Conservation (phyloP, 2,797 vertebrate genomes). For the Acomys russatus region DNA sequence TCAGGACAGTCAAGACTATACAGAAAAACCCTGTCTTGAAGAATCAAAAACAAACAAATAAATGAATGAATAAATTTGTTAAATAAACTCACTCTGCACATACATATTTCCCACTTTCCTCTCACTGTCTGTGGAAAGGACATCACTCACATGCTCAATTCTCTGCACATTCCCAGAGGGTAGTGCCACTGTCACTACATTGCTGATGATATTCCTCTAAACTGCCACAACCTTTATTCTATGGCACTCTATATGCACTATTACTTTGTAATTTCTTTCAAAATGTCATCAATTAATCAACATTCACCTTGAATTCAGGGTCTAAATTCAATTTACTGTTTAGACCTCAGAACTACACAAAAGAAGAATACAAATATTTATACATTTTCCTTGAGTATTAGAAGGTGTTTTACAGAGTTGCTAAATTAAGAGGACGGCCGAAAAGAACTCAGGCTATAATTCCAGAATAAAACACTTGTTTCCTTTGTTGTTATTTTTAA, state of each 20-base stretch:
- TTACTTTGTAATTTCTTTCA: slow-evolving; percentile 11
- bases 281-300: slow-evolving; percentile 52
- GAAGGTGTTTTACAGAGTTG: not conserved
- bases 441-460: slow-evolving; percentile 41
- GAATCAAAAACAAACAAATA: too few relatives aligned
- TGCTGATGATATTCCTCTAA: not conserved
- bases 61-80: not conserved
- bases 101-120: not conserved
- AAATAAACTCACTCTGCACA: slow-evolving; percentile 14
- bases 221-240: not conserved
- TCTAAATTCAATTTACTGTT: slow-evolving; percentile 12
- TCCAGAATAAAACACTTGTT: slow-evolving; percentile 17
- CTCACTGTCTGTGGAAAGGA: not conserved
- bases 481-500: not conserved
- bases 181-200: not conserved
- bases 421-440: not conserved
- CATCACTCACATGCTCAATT: not conserved
- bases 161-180: not conserved
- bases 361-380: slow-evolving; percentile 35
- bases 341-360: slow-evolving; percentile 9
- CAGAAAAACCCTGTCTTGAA: too few relatives aligned
- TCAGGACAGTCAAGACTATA: too few relatives aligned
- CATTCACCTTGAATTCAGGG: not conserved
- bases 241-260: not conserved
- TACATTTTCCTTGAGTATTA: slow-evolving; percentile 10